phyloP scores from a whole-genome alignment of 2,797 vertebrate species.

The Calcarius lapponicus region DNA sequence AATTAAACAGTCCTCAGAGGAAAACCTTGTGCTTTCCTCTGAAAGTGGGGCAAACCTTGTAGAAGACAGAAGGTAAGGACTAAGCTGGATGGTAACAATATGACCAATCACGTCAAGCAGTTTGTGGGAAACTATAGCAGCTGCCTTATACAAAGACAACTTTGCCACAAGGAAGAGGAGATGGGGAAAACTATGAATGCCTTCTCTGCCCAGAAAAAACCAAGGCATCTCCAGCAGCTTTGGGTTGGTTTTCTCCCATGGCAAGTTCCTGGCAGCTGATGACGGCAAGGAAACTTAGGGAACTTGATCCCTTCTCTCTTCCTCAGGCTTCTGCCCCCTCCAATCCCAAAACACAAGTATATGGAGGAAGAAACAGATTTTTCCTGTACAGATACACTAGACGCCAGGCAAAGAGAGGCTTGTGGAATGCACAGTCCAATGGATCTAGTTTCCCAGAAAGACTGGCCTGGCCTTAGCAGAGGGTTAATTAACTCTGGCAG shows the following conservation, averaged over 20 bases:
- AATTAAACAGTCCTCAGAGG: not conserved
- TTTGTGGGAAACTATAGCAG: not conserved
- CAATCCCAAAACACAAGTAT: not conserved
- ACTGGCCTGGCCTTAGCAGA: constrained; percentile 35
- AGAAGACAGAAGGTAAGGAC: not conserved
- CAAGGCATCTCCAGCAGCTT: not conserved
- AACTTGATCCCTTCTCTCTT: not conserved
- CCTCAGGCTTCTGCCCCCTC: not conserved
- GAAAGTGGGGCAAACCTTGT: not conserved
- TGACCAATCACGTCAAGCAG: not conserved
- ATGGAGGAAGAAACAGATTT: constrained; percentile 6
- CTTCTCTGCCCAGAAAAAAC: not conserved
- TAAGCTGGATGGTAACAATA: not conserved
- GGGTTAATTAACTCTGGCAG: constrained; percentile 69
- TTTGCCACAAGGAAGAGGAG: not conserved
- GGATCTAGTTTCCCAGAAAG: constrained; percentile 65
- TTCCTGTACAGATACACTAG: not conserved
- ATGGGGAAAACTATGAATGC: not conserved
- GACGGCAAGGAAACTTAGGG: not conserved
- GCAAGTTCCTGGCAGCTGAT: not conserved
- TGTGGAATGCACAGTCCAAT: constrained; percentile 52
- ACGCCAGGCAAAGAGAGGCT: not conserved
- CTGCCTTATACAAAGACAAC: not conserved
- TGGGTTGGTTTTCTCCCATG: not conserved
- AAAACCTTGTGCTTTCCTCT: not conserved